Base-by-base conservation (phyloP, 2,888 invertebrate species). In the Cosmia trapezina region DNA sequence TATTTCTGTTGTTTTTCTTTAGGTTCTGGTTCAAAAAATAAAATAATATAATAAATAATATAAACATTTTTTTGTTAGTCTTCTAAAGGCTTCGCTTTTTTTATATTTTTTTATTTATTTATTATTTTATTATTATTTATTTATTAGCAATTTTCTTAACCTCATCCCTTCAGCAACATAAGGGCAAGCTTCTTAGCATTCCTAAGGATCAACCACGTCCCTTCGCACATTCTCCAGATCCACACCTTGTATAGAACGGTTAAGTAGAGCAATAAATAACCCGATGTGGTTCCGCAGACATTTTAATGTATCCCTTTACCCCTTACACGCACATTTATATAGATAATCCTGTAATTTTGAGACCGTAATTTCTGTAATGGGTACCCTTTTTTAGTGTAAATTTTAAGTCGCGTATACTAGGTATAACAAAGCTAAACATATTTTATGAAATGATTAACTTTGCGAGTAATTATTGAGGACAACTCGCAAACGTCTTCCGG, bases 261-360 rank as follows among this genome's bases (percentile, higher is more conserved):
- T 83, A 86, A 89, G 87, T 83, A 74, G 73, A 64, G 57, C 79
- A 37, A 89, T 90, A 90, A 91, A 91, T 91, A 84, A 76, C 45
- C 28, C 65, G 66, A 73, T 84, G 87, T 81, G 88, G 89, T 84
- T 79, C 78, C 76, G 85, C 59, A 76, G 90, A 88, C 91, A 73
- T 85, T 88, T 88, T 92, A 92, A 92, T 89, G 88, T 82, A 75
- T 78, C 84, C 80, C 81, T 74, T 80, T 81, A 81, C 85, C 86
- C 88, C 73, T 91, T 89, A 88, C 83, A 80, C 82, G 83, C 85
- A 86, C 89, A 88, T 89, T 90, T 91, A 89, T 88, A 83, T 78
- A 84, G 86, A 88, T 92, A 90, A 92, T 90, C 88, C 88, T 76
- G 88, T 89, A 88, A 88, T 89, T 89, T 88, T 78, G 83, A 76